Evolutionary conservation across 2,113 vertebrate genomes (phyloP).

Genomic region (Lota lota): DNA sequence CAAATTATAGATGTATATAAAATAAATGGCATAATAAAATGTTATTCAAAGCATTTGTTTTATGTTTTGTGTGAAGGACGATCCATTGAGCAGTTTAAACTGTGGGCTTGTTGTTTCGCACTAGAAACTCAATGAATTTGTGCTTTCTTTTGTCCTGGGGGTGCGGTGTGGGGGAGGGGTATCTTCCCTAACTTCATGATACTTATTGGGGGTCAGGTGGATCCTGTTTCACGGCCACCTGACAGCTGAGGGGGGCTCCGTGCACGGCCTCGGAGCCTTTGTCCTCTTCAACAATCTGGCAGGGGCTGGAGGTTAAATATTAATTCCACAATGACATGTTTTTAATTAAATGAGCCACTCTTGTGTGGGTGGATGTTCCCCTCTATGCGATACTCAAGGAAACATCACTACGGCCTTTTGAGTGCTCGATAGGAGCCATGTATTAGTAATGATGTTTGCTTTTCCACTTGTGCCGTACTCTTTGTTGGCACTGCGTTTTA

Average conservation of each 20-base stretch:
- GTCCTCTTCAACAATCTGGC: constrained; percentile 55
- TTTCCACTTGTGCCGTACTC: constrained; percentile 61
- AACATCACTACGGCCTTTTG: constrained; percentile 61
- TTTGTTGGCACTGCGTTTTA: constrained; percentile 62
- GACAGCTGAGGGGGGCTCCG: constrained; percentile 47
- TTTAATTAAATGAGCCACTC: constrained; percentile 69
- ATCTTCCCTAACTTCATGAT: constrained; percentile 52
- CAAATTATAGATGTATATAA: no score
- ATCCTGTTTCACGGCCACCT: constrained; percentile 71
- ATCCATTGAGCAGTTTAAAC: background rate
- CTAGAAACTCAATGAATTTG: constrained; percentile 19
- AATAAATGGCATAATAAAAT: no score
- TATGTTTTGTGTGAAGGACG: no score
- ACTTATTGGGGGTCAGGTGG: constrained; percentile 35
- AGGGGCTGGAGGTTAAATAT: constrained; percentile 76
- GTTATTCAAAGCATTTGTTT: no score
- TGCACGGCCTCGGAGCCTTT: constrained; percentile 44
- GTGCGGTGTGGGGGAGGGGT: background rate
- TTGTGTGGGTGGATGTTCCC: constrained; percentile 50
- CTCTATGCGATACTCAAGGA: constrained; percentile 67
- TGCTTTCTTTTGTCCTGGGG: constrained; percentile 12
- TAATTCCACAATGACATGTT: constrained; percentile 72
- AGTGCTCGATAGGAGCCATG: constrained; percentile 59
- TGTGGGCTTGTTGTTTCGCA: background rate
- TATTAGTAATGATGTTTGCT: constrained; percentile 77